These are phyloP conservation scores for Stenodema calcarata DNA, from an alignment of 2,888 invertebrate genomes.

Conservation along the genomic window DNA sequence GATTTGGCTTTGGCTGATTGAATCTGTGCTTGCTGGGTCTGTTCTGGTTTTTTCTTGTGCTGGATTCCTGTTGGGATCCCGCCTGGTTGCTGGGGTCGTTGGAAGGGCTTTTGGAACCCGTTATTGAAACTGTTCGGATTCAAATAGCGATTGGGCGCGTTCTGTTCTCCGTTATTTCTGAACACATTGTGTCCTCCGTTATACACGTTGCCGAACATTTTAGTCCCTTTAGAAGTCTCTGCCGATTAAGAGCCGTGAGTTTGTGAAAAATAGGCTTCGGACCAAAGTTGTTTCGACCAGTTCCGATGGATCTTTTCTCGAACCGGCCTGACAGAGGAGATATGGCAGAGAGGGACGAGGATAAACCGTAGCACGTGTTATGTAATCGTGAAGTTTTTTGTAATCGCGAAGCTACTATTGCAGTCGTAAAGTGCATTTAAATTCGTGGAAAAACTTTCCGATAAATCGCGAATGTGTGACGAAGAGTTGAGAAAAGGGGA, in stretches of 20 bases:
- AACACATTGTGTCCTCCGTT: constrained; percentile 62
- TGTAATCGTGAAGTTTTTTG: too few species aligned
- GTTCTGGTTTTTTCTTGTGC: constrained; percentile 21
- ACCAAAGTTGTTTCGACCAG: constrained; percentile 1
- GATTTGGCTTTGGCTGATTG: constrained; percentile 24
- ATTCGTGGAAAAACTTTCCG: too few species aligned
- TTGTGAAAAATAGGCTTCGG: constrained; percentile 19
- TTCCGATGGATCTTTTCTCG: constrained; percentile 15
- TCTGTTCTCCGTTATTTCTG: too few species aligned
- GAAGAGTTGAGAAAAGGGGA: too few species aligned
- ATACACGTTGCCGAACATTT: constrained; percentile 65
- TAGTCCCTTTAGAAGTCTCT: constrained; percentile 52
- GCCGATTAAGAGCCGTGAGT: background rate
- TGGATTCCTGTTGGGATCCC: background rate
- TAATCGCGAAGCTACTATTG: too few species aligned
- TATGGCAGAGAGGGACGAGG: constrained; percentile 34
- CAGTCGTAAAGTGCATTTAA: too few species aligned
- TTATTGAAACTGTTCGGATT: background rate
- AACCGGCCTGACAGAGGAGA: constrained; percentile 12
- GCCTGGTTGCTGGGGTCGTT: background rate
- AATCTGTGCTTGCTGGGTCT: constrained; percentile 13
- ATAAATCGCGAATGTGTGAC: too few species aligned
- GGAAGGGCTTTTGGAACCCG: constrained; percentile 14
- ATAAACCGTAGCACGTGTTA: too few species aligned
- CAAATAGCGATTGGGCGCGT: too few species aligned